Percentiles rank a stretch among this genome's conserved stretches.
Evolutionary conservation across 2,113 vertebrate genomes (phyloP).

Genomic region (Tympanuchus pallidicinctus): DNA sequence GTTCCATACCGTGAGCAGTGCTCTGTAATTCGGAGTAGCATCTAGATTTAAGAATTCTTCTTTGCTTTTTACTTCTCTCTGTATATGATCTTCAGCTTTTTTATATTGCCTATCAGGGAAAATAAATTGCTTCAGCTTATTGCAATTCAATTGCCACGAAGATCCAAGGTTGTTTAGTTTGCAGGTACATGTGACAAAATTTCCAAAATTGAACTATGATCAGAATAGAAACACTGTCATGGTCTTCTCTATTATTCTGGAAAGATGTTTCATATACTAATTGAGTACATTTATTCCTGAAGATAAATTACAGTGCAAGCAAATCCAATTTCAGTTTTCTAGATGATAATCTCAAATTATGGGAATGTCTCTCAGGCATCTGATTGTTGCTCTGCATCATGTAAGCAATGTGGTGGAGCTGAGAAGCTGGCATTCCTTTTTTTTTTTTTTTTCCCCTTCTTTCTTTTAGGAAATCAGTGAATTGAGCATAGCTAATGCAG

Average conservation of each 20-base stretch:
- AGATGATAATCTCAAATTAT: not conserved
- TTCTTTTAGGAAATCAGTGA: not conserved
- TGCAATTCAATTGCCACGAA: slow-evolving; percentile 13
- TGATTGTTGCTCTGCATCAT: not conserved
- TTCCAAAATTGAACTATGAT: slow-evolving; percentile 27
- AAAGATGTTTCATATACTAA: not conserved
- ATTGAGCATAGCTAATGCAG: not conserved
- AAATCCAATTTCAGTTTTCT: not conserved
- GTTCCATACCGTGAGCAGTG: slow-evolving; percentile 82
- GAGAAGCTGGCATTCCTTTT: not conserved
- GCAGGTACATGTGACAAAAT: not conserved
- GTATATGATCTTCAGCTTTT: slow-evolving; percentile 67
- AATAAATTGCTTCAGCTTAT: slow-evolving; percentile 4
- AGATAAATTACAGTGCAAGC: not conserved
- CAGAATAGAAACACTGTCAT: not conserved
- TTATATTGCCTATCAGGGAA: slow-evolving; percentile 66
- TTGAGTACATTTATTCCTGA: not conserved
- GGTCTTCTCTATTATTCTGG: not conserved
- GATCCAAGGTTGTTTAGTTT: not conserved
- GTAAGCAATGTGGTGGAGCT: fast-evolving
- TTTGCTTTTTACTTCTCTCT: slow-evolving; percentile 49
- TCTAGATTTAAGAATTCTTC: slow-evolving; percentile 58
- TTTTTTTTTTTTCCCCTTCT: not conserved
- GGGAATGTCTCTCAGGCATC: not conserved
- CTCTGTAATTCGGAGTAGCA: slow-evolving; percentile 77